Base-by-base conservation (phyloP, 2,888 invertebrate genomes). In the Liopterus haemorrhoidalis region DNA sequence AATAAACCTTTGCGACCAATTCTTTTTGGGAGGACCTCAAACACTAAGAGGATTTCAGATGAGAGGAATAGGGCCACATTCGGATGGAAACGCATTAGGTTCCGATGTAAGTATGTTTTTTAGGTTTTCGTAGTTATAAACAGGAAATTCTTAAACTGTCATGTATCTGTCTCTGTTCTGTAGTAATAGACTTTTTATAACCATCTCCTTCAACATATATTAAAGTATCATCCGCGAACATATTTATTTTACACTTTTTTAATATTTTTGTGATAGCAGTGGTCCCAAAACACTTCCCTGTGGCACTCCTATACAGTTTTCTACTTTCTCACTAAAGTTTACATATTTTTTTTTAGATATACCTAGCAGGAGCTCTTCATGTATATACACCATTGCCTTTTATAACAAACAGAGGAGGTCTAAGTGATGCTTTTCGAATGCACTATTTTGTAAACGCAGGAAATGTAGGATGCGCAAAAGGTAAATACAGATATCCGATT, bases 361-460 rank as follows among this genome's bases (percentile, higher is more conserved):
- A 85, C 69, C 93, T 94, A 89, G 81, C 89, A 9, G 74, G 79
- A 2, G 95, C 86, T 0, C 63, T 89, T 8, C 96, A 97, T 70
- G 60, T 93, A 19, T 96, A 85, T 73, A 79, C 86, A 1, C 95
- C 95, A 6, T 73, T 99, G 46, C 95, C 95, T 11, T 93, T 93
- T 69, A 76, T 79, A 51, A 82, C 85, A 2, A 81, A 85, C 8
- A 76, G 78, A 57, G 83, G 83, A 30, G 83, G 85, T 5, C 76
- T 94, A 53, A 87, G 85, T 1, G 85, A 91, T 54, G 73, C 90
- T 54, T 87, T 96, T 65, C 78, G 89, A 49, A 79, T 88, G 27
- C 97, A 99, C 69, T 73, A 85, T 42, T 99, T 97, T 68, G 65
- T 91, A 49, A 94, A 92, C 66, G 81, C 81, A 40, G 96, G 95